phyloP scores from a whole-genome alignment of 2,797 vertebrate species.

The Eutrigla gurnardus region DNA sequence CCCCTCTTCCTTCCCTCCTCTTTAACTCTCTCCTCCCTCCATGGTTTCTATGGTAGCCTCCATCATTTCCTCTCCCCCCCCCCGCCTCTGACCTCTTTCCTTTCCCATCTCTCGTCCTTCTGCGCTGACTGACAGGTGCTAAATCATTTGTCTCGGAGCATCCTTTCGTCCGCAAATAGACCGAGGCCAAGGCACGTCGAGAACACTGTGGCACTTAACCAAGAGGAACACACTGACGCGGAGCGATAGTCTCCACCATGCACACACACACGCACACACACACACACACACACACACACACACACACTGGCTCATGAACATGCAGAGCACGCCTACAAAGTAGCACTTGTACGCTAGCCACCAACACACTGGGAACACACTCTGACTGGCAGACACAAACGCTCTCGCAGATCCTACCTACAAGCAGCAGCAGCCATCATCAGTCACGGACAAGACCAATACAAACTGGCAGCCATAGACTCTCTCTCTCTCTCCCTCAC shows the following conservation, averaged over 20 bases:
- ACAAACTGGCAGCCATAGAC: constrained; percentile 36
- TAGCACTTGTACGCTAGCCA: constrained; percentile 60
- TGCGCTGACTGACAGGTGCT: constrained; percentile 77
- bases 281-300: constrained; percentile 11
- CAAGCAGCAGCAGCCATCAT: constrained; percentile 54
- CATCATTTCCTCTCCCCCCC: constrained; percentile 55
- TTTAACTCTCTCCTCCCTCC: constrained; percentile 20
- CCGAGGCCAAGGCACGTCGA: constrained; percentile 64
- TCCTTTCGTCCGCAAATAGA: constrained; percentile 79
- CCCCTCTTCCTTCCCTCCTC: neutral
- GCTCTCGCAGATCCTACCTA: constrained; percentile 49
- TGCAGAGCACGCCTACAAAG: constrained; percentile 62
- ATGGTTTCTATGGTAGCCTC: constrained; percentile 46
- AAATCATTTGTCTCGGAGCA: constrained; percentile 78
- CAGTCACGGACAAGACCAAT: constrained; percentile 53
- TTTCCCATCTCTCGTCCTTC: constrained; percentile 72
- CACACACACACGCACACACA: constrained; percentile 21
- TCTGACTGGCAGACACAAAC: constrained; percentile 35
- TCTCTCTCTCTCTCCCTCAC: constrained; percentile 3
- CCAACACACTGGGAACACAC: constrained; percentile 41
- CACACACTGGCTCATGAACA: constrained; percentile 48
- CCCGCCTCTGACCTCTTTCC: constrained; percentile 64
- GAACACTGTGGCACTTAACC: constrained; percentile 63
- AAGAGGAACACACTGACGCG: constrained; percentile 72
- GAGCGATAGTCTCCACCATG: constrained; percentile 59